Evolutionary conservation across 2,113 vertebrate species (phyloP).

Genomic region (Neogobius melanostomus): DNA sequence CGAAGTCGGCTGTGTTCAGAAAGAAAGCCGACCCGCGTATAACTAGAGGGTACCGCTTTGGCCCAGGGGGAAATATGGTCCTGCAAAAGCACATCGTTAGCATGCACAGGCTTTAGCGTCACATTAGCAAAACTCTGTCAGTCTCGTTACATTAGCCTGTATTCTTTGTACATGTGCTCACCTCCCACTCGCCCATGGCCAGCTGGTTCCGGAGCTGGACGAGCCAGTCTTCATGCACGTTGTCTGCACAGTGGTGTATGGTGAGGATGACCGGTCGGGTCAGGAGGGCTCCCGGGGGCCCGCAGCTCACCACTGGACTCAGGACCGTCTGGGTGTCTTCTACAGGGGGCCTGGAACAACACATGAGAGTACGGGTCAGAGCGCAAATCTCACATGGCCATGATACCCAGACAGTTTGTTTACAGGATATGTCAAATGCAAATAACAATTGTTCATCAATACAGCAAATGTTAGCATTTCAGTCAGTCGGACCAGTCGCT

Average conservation of each 20-base stretch:
- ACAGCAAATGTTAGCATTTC: no score
- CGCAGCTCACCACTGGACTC: slow-evolving; percentile 93
- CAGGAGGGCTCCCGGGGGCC: slow-evolving; percentile 87
- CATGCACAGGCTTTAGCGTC: no score
- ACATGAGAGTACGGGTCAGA: slow-evolving; percentile 8
- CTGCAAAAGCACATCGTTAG: no score
- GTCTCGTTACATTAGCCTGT: no score
- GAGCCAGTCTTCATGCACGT: slow-evolving; percentile 89
- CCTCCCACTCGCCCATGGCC: slow-evolving; percentile 89
- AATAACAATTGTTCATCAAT: no score
- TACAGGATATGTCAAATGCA: background rate
- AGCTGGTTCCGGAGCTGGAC: slow-evolving; percentile 89
- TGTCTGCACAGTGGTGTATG: slow-evolving; percentile 89
- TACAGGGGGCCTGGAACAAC: slow-evolving; percentile 79
- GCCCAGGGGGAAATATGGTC: no score
- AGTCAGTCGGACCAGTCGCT: no score
- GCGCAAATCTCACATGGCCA: background rate
- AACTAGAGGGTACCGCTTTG: no score
- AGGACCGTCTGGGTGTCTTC: slow-evolving; percentile 90
- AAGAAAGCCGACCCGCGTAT: no score
- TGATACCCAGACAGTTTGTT: background rate
- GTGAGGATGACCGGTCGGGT: slow-evolving; percentile 88
- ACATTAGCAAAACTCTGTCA: background rate
- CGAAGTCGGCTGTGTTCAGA: no score
- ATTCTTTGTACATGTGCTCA: slow-evolving; percentile 47